Evolutionary conservation across 2,888 invertebrate genomes (phyloP), one percentile per base, ranked within the genome.

Genomic region (Ischnus inquisitorius): DNA sequence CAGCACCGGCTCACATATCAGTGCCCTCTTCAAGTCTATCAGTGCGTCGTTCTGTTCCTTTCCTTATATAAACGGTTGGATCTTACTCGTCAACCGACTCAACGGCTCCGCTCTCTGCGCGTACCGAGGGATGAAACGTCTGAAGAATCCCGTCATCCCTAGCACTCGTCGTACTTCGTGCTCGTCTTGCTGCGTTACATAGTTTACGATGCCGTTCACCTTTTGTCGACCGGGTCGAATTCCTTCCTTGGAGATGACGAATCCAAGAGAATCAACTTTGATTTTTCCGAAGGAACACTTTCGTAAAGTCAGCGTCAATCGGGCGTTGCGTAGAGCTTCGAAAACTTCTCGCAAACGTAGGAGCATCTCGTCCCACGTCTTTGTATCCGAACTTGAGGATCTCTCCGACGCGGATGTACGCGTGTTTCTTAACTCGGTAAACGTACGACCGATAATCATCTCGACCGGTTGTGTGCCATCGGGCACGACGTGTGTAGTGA

Each of bases 121-220:
- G 34, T 68, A 68, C 34, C 68, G 43, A 8, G 68, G 78, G 2
- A 78, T 60, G 46, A 78, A 78, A 34, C 68, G 22, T 16, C 78
- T 34, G 22, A 78, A 78, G 68, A 78, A 78, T 25, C 69, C 68
- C 4, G 78, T 25, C 43, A 68, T 34, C 10, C 69, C 78, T 0
- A 64, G 19, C 25, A 69, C 68, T 34, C 78, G 67, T 16, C 78
- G 78, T 54, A 78, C 60, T 57, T 78, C 78, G 41, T 78, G 78
- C 14, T 43, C 68, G 60, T 78, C 57, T 16, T 43, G 41, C 4
- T 68, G 78, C 19, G 34, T 19, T 12, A 60, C 60, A 22, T 57
- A 78, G 16, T 65, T 4, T 12, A n/a, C 10, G 41, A 65, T 65
- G 8, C 41, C 65, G 4, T 71, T 6, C 39, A 43, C 25, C 25